Evolutionary conservation across 2,888 invertebrate genomes (phyloP).

Genomic region (Trichogramma evanescens): DNA sequence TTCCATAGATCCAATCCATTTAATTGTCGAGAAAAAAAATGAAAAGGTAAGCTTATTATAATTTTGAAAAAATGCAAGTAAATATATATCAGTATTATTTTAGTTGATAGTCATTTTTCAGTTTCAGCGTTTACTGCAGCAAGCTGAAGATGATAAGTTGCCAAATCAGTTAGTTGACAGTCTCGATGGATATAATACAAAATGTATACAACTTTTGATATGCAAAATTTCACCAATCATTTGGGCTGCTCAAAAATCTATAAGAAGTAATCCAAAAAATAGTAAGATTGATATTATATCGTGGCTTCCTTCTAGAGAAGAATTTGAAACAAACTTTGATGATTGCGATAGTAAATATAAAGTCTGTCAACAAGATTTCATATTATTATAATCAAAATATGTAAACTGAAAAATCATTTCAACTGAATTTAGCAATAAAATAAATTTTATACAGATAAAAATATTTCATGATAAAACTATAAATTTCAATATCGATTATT

Average conservation of each 20-base stretch:
- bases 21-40: conserved; percentile 61
- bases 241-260: conserved; percentile 66
- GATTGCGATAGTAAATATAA: conserved; percentile 42
- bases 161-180: conserved; percentile 57
- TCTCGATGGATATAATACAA: conserved; percentile 57
- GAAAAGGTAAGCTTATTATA: conserved; percentile 44
- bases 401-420: neutral
- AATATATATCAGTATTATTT: neutral
- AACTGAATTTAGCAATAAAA: neutral
- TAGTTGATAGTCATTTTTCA: conserved; percentile 1
- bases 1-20: conserved; percentile 49
- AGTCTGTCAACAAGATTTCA: neutral
- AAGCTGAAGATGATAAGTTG: conserved; percentile 58
- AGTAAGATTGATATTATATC: conserved; percentile 36
- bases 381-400: neutral
- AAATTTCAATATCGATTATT: too few species aligned
- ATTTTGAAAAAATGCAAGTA: neutral
- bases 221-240: conserved; percentile 75
- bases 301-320: conserved; percentile 41
- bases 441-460: neutral
- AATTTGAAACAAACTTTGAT: conserved; percentile 44
- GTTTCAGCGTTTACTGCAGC: conserved; percentile 50
- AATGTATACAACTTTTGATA: conserved; percentile 64
- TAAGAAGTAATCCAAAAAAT: conserved; percentile 43
- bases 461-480: neutral